phyloP scores from a whole-genome alignment of 1,140 invertebrate genomes.

The Zaprionus vittiger region DNA sequence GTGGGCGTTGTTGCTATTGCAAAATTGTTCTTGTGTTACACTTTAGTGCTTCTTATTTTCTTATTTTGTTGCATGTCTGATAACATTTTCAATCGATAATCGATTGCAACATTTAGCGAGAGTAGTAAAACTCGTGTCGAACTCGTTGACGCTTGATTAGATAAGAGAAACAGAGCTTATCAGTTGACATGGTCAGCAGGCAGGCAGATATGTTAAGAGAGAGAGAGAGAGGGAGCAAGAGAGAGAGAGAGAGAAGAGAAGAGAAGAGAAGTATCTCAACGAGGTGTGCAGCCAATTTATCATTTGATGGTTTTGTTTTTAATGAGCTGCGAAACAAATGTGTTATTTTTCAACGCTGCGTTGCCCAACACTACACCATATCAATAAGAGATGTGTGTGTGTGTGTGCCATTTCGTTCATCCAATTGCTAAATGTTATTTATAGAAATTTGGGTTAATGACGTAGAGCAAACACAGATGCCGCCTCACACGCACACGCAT shows the following conservation, averaged over 20 bases:
- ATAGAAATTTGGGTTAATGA: conserved; percentile 82
- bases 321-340: conserved; percentile 46
- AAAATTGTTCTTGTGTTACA: conserved; percentile 61
- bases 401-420: conserved; percentile 46
- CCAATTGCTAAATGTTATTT: conserved; percentile 72
- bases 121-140: conserved; percentile 30
- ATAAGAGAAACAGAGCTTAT: conserved; percentile 47
- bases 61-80: conserved; percentile 24
- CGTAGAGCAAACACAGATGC: conserved; percentile 70
- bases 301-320: conserved; percentile 14
- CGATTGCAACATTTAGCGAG: conserved; percentile 50
- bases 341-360: conserved; percentile 8
- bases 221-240: background rate
- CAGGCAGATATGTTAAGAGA: conserved; percentile 3
- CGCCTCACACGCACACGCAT: conserved; percentile 44
- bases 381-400: conserved; percentile 11
- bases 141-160: conserved; percentile 22
- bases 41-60: conserved; percentile 19
- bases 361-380: conserved; percentile 29
- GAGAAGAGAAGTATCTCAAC: background rate
- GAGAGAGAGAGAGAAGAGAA: background rate
- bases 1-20: conserved; percentile 64
- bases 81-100: conserved; percentile 66
- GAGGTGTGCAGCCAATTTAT: conserved; percentile 26
- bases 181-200: conserved; percentile 38